Conservation (phyloP, 64 coral and sea anemone species). For the Platygyra sinensis region DNA sequence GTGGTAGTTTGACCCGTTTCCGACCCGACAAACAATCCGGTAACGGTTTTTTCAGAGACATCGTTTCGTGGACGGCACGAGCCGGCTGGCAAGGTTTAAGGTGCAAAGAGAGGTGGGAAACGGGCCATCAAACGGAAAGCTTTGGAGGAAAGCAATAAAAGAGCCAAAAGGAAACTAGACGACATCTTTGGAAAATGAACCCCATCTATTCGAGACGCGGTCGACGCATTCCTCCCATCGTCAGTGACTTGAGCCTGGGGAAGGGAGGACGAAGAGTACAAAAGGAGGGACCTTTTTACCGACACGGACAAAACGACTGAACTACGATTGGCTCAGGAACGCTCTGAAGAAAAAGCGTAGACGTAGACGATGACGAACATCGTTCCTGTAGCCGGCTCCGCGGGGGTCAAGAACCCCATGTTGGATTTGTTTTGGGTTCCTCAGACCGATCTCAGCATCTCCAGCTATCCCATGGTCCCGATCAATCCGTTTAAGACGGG, state of each 20-base stretch:
- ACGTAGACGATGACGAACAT: background rate
- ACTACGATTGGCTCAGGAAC: background rate
- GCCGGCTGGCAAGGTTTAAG: background rate
- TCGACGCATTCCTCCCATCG: background rate
- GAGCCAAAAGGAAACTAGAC: background rate
- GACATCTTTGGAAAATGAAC: background rate
- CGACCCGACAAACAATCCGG: no score
- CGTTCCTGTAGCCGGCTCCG: background rate
- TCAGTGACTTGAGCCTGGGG: no score
- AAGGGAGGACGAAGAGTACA: background rate
- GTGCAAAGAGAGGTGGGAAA: conserved; percentile 16
- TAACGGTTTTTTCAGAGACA: no score
- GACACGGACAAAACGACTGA: background rate
- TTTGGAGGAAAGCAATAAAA: background rate
- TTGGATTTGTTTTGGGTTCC: conserved; percentile 7
- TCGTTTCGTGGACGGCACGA: no score
- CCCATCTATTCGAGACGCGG: background rate
- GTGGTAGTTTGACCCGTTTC: background rate
- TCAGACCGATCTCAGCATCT: background rate
- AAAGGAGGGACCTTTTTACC: background rate
- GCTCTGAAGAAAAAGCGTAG: no score
- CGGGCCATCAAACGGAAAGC: conserved; percentile 19
- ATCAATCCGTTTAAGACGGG: background rate
- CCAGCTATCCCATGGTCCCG: background rate
- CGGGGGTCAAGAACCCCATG: background rate